Percentiles rank a stretch among this genome's conserved stretches.
phyloP scores from a whole-genome alignment of 2,888 invertebrate species.

The Sylvicola cinctus region DNA sequence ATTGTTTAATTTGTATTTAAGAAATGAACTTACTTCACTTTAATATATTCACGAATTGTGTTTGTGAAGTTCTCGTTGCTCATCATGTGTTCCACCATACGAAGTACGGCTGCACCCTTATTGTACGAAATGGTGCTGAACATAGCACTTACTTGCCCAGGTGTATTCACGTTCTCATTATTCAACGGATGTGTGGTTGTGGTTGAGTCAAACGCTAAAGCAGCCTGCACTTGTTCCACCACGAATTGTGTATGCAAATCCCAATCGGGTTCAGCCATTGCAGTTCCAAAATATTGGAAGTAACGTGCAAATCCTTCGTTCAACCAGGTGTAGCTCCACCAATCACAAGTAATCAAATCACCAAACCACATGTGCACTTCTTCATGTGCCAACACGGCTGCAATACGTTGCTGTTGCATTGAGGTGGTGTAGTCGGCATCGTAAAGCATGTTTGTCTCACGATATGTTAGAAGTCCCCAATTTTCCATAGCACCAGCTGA shows the following conservation, averaged over 20 bases:
- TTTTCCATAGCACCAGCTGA: conserved; percentile 79
- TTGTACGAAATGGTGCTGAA: conserved; percentile 47
- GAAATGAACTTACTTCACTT: conserved; percentile 21
- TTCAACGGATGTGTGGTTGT: conserved; percentile 36
- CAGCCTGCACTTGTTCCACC: conserved; percentile 41
- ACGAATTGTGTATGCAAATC: conserved; percentile 48
- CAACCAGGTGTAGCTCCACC: conserved; percentile 38
- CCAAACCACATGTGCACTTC: conserved; percentile 49
- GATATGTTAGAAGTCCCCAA: conserved; percentile 44
- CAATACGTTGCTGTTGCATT: conserved; percentile 36
- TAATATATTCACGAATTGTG: conserved; percentile 35
- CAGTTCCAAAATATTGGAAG: conserved; percentile 46
- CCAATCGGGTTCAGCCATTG: conserved; percentile 34
- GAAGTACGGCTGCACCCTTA: conserved; percentile 42
- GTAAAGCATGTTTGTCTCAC: conserved; percentile 46
- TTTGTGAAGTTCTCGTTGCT: conserved; percentile 29
- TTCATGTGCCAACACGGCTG: conserved; percentile 24
- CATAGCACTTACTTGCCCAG: conserved; percentile 33
- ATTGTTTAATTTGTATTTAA: neutral
- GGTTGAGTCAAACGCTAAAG: conserved; percentile 37
- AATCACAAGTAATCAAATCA: conserved; percentile 31
- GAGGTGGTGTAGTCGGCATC: conserved; percentile 36
- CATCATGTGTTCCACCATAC: conserved; percentile 45
- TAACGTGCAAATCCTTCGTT: conserved; percentile 48
- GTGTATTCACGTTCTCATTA: conserved; percentile 30